phyloP scores from a whole-genome alignment of 2,113 vertebrate genomes.

The Setophaga kirtlandii region DNA sequence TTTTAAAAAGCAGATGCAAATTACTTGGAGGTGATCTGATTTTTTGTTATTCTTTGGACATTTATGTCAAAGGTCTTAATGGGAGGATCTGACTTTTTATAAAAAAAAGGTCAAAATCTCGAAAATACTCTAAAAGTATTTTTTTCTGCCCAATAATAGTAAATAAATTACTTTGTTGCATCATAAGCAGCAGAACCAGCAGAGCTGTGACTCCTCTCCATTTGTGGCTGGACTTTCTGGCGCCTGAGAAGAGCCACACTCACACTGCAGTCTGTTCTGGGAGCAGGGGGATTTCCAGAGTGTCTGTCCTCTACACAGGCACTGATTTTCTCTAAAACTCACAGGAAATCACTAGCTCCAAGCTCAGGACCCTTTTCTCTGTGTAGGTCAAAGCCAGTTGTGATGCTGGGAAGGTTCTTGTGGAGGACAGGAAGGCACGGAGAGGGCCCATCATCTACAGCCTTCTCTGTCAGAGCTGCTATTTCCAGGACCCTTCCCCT shows the following conservation, averaged over 20 bases:
- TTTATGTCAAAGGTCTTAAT: not conserved
- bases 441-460: not conserved
- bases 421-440: rapidly evolving
- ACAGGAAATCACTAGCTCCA: not conserved
- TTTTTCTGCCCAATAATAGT: not conserved
- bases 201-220: not conserved
- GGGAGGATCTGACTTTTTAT: not conserved
- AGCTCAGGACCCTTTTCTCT: not conserved
- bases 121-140: not conserved
- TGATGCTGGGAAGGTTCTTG: not conserved
- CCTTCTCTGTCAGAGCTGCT: rapidly evolving
- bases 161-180: not conserved
- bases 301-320: not conserved
- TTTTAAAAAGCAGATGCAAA: not conserved
- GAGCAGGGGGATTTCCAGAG: not conserved
- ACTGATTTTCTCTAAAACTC: not conserved
- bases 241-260: not conserved
- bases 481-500: not conserved
- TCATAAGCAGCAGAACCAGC: not conserved
- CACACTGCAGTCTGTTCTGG: not conserved
- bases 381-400: not conserved
- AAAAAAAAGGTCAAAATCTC: not conserved
- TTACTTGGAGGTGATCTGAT: not conserved
- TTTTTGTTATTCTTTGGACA: not conserved
- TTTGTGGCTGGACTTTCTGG: not conserved